These are phyloP conservation scores for Diplazon laetatorius DNA, from an alignment of 2,888 invertebrate genomes.

Conservation along the genomic window DNA sequence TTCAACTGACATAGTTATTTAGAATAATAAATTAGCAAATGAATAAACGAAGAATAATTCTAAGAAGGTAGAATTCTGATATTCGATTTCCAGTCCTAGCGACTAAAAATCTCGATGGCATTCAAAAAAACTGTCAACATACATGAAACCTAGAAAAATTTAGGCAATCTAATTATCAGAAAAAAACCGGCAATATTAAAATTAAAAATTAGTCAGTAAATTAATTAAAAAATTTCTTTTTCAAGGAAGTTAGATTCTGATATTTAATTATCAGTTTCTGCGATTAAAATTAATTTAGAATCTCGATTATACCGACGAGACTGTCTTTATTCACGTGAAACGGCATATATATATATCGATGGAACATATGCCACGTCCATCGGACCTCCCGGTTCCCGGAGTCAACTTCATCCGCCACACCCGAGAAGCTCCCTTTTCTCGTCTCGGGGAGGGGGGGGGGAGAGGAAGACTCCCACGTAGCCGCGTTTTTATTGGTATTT, in stretches of 20 bases:
- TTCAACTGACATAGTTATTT: background rate
- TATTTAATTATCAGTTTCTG: too few relatives aligned
- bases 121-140: background rate
- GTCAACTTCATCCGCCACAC: constrained; percentile 47
- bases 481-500: constrained; percentile 27
- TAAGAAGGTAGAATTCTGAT: too few relatives aligned
- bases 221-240: too few relatives aligned
- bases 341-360: background rate
- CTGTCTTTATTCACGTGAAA: background rate
- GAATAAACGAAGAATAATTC: background rate
- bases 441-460: too few relatives aligned
- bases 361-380: constrained; percentile 45
- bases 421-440: constrained; percentile 32
- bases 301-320: too few relatives aligned
- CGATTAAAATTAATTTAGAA: too few relatives aligned
- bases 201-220: too few relatives aligned
- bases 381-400: constrained; percentile 40
- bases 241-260: too few relatives aligned
- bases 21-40: background rate
- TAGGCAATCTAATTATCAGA: too few relatives aligned
- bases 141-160: too few relatives aligned
- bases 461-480: too few relatives aligned
- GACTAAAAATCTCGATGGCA: constrained; percentile 1
- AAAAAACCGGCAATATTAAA: too few relatives aligned
- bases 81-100: background rate